Base-by-base conservation (phyloP, 2,113 vertebrate species). In the Lepisosteus oculatus region DNA sequence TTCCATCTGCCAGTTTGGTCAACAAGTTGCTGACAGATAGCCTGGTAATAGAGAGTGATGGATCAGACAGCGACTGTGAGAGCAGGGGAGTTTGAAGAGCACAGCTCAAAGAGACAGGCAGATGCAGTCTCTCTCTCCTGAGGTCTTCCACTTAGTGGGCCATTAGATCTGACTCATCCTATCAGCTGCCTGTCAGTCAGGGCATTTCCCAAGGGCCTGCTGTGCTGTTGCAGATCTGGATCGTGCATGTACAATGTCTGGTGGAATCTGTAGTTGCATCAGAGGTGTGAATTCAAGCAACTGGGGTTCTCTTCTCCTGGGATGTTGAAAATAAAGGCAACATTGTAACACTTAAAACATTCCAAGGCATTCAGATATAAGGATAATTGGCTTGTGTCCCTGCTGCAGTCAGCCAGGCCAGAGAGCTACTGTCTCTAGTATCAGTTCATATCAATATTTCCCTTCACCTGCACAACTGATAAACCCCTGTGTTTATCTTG, bases 141-240 rank as follows among this genome's bases (percentile, higher is more conserved):
- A 77, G 73, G 81, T 88, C 88, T 85, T 92, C 85, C 85, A 77
- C 84, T 94, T 95, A 90, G 91, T 89, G 89, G 85, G 78, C 94
- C 93, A 95, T 95, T 96, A 92, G 83, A 88, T 78, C 83, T 78
- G 92, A 85, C 92, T 89, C 54, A 79, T 83, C 71, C 0, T 73
- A 88, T 93, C 83, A 85, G 77, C 72, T 72, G 73, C 76, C 79
- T 88, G 90, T 79, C 92, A 74, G 80, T 91, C 85, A 92, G 41
- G 67, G 55, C 17, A 55, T 76, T 51, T 78, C 72, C 29, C 13
- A 64, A 59, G 43, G 3, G 12, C 51, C 3, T 69, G 61, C 72
- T 15, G 12, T 43, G 43, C 71, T 43, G 47, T 51, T 51, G 47
- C 9, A 51, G 47, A 51, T 51, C 5, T 51, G 47, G 5, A 51